Evolutionary conservation across 2,113 vertebrate genomes (phyloP).

Genomic region (Microcebus tavaratra): DNA sequence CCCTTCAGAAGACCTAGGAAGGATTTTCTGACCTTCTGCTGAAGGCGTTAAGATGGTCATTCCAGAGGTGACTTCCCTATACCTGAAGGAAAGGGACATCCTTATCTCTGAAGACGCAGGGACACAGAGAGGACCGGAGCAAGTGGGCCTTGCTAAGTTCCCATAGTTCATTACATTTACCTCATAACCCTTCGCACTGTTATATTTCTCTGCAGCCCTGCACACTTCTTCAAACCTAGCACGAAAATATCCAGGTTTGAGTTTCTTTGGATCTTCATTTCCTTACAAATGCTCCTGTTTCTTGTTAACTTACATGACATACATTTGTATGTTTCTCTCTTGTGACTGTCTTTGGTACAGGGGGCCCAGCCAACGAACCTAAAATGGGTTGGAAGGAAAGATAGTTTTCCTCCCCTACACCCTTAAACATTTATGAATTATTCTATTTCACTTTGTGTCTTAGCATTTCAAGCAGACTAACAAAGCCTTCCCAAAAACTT

Average conservation of each 20-base stretch:
- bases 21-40: background rate
- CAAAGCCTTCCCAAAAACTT: background rate
- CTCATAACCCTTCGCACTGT: background rate
- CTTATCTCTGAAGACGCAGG: background rate
- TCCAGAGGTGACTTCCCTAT: background rate
- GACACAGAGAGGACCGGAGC: background rate
- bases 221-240: background rate
- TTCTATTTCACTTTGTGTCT: slow-evolving; percentile 9
- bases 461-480: background rate
- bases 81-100: background rate
- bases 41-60: background rate
- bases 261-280: background rate
- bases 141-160: background rate
- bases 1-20: background rate
- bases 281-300: background rate
- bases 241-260: too few species aligned
- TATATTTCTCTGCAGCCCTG: background rate
- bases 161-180: background rate
- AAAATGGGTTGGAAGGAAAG: background rate
- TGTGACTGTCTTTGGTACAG: too few species aligned
- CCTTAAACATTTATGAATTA: background rate
- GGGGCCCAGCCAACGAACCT: too few species aligned
- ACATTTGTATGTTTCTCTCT: background rate
- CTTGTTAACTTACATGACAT: background rate
- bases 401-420: background rate